Conservation (phyloP, 2,113 vertebrate genomes). For the Acinonyx jubatus region DNA sequence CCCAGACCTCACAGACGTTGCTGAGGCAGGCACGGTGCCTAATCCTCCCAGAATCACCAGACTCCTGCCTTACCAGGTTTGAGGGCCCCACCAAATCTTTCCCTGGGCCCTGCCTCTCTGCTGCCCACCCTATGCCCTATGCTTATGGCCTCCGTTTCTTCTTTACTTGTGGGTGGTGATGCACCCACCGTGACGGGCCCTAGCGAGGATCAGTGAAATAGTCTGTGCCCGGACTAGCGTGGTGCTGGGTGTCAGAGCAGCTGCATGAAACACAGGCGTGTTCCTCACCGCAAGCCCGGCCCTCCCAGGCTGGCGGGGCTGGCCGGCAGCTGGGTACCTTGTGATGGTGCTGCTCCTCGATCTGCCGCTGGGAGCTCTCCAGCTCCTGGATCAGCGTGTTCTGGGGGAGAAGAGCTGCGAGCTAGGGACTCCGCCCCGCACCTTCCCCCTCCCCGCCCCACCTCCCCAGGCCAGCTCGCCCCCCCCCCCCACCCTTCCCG, state of each 20-base stretch:
- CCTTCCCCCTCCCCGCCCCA: no score
- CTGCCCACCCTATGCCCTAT: background rate
- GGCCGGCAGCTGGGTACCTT: constrained; percentile 86
- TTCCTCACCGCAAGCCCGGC: background rate
- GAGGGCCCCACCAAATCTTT: background rate
- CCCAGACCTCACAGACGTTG: background rate
- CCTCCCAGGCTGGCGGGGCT: background rate
- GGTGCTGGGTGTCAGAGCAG: background rate
- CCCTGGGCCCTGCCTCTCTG: background rate
- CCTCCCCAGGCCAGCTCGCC: background rate
- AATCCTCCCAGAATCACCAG: background rate
- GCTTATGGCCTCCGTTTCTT: background rate
- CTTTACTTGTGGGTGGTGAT: background rate
- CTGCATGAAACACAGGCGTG: background rate
- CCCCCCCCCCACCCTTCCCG: background rate
- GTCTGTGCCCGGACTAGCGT: background rate
- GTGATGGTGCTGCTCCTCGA: constrained; percentile 94
- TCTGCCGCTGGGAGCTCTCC: constrained; percentile 95
- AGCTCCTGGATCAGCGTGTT: constrained; percentile 96
- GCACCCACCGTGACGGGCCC: background rate
- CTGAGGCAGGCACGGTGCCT: background rate
- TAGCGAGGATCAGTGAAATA: background rate
- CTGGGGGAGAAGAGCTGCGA: constrained; percentile 78
- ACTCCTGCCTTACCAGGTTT: background rate
- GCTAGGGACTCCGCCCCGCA: background rate